Conservation (phyloP, 2,888 invertebrate genomes). For the Caenorhabditis parvicauda region DNA sequence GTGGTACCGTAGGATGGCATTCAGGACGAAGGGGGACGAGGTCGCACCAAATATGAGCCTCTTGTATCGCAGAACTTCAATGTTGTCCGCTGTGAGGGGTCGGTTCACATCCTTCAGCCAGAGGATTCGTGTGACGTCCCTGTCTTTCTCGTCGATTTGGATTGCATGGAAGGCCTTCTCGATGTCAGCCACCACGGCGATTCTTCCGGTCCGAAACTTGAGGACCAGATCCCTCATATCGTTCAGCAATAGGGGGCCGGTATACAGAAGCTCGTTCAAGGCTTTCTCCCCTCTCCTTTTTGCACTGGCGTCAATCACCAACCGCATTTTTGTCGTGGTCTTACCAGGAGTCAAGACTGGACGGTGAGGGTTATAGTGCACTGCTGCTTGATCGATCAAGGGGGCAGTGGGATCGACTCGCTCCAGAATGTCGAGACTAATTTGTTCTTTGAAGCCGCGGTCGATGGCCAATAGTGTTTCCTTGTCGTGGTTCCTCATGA, state of each 20-base stretch:
- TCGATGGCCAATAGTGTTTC: too few relatives aligned
- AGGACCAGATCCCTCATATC: conserved; percentile 16
- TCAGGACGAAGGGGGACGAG: conserved; percentile 27
- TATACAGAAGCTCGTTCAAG: conserved; percentile 26
- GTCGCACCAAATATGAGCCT: conserved; percentile 35
- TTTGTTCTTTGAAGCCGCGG: too few relatives aligned
- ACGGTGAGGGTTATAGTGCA: too few relatives aligned
- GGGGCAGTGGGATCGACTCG: too few relatives aligned
- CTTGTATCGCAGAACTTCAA: conserved; percentile 21
- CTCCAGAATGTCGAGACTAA: too few relatives aligned
- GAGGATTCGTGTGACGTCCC: conserved; percentile 31
- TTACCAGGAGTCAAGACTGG: too few relatives aligned
- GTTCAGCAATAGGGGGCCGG: conserved; percentile 21
- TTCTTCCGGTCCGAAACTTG: conserved; percentile 5
- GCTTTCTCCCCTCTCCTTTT: conserved; percentile 7
- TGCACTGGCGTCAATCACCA: conserved; percentile 27
- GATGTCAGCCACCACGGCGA: conserved; percentile 27
- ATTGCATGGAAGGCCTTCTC: conserved; percentile 46
- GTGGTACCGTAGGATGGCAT: conserved; percentile 7
- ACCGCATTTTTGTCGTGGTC: conserved; percentile 15
- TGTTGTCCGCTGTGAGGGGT: conserved; percentile 17
- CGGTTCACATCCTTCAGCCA: conserved; percentile 26
- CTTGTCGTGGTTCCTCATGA: too few relatives aligned
- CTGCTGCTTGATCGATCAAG: too few relatives aligned
- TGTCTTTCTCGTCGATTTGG: conserved; percentile 13